Percentiles rank a stretch among this genome's conserved stretches.
Evolutionary conservation across 2,797 vertebrate genomes (phyloP).

Genomic region (Eulemur coronatus): DNA sequence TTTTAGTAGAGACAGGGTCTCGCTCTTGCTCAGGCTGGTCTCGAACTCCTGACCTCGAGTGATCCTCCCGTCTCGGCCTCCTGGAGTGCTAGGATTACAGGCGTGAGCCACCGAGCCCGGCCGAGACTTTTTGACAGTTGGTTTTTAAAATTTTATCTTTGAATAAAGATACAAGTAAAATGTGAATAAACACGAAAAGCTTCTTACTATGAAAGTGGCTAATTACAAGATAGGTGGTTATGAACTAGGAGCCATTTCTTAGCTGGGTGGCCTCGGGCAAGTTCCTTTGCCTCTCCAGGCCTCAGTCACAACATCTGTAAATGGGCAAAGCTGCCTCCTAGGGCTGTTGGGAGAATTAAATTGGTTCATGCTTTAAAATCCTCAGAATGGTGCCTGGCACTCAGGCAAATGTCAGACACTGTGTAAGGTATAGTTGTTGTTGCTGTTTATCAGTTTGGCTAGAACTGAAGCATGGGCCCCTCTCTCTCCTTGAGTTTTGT

Average conservation of each 20-base stretch:
- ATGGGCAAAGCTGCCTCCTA: not conserved
- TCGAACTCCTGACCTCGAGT: too few relatives aligned
- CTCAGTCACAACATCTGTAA: not conserved
- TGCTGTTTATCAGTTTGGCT: not conserved
- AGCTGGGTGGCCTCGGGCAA: not conserved
- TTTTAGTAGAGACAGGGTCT: too few relatives aligned
- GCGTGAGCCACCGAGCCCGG: too few relatives aligned
- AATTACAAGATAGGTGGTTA: not conserved
- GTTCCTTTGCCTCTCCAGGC: not conserved
- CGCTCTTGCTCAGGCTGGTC: too few relatives aligned
- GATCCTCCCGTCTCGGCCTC: too few relatives aligned
- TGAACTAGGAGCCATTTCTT: not conserved
- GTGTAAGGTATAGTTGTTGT: not conserved
- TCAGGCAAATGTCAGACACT: not conserved
- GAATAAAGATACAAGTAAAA: not conserved
- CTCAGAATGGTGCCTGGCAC: not conserved
- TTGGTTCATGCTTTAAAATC: not conserved
- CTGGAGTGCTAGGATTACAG: too few relatives aligned
- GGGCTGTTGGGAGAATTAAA: not conserved
- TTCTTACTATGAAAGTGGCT: conserved; percentile 11
- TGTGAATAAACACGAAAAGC: not conserved
- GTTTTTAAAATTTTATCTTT: conserved; percentile 6
- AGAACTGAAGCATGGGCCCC: not conserved
- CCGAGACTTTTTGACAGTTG: not conserved
- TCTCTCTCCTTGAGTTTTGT: not conserved